A percentile compares a stretch with the other conserved stretches of the same genome.
Conservation (phyloP, 2,797 vertebrate species). For the Artibeus jamaicensis region DNA sequence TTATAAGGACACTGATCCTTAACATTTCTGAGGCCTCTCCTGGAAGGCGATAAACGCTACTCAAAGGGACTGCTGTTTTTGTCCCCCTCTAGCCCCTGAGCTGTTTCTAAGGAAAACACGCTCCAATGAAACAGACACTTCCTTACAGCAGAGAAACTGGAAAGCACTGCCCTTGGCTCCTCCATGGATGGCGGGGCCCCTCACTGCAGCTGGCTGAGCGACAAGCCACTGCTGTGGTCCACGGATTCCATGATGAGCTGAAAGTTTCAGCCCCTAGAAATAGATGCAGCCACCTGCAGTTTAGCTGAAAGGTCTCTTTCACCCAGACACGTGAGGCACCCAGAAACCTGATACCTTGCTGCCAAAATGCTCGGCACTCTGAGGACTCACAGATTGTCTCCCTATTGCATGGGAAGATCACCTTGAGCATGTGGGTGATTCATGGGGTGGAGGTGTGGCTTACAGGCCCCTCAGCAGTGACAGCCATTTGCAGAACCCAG, state of each 20-base stretch:
- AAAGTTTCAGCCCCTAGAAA: neutral
- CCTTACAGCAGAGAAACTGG: neutral
- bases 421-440: neutral
- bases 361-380: neutral
- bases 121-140: neutral
- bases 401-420: neutral
- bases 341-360: neutral
- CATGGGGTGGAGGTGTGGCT: too few relatives aligned
- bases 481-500: neutral
- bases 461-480: neutral
- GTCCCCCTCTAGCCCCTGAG: neutral
- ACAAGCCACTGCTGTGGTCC: neutral
- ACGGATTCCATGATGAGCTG: neutral
- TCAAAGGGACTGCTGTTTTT: neutral
- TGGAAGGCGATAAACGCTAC: neutral
- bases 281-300: neutral
- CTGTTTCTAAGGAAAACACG: neutral
- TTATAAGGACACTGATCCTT: neutral
- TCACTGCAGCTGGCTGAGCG: neutral
- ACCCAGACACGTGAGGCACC: neutral
- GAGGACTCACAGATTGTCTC: neutral
- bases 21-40: neutral
- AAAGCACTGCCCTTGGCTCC: neutral
- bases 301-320: neutral
- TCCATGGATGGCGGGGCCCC: accelerated